Percentiles rank a stretch among this genome's conserved stretches.
These are phyloP conservation scores for Pygocentrus nattereri DNA, from an alignment of 2,797 vertebrate genomes.

Conservation along the genomic window DNA sequence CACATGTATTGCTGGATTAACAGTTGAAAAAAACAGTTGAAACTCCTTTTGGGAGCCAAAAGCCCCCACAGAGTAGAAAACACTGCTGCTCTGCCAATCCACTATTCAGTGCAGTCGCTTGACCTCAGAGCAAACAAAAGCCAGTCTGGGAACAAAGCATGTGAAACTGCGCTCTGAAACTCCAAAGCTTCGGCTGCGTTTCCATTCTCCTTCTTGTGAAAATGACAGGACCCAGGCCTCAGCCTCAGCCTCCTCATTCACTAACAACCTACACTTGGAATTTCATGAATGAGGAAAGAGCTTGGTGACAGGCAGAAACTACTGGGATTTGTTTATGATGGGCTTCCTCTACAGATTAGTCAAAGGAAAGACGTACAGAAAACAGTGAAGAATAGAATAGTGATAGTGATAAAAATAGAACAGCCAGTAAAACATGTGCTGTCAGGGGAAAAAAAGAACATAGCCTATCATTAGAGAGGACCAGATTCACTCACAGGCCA, in stretches of 20 bases:
- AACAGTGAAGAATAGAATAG: background rate
- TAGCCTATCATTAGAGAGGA: background rate
- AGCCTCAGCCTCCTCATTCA: constrained; percentile 13
- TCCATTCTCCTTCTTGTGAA: constrained; percentile 41
- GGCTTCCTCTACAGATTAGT: constrained; percentile 16
- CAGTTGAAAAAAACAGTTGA: constrained; percentile 3
- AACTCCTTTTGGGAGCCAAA: constrained; percentile 2
- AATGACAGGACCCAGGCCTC: constrained; percentile 35
- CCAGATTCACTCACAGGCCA: too few species aligned
- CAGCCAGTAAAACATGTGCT: background rate
- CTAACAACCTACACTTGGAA: constrained; percentile 10
- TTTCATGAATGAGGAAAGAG: constrained; percentile 32
- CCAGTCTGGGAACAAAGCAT: constrained; percentile 46
- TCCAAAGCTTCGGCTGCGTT: constrained; percentile 32
- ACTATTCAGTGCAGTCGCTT: constrained; percentile 44
- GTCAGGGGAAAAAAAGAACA: background rate
- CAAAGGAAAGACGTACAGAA: background rate
- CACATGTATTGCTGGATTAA: constrained; percentile 31
- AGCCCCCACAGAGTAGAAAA: constrained; percentile 25
- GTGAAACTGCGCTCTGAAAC: constrained; percentile 33
- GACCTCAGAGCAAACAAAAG: constrained; percentile 54
- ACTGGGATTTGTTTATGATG: background rate
- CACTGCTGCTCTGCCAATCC: constrained; percentile 30
- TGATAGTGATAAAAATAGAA: background rate
- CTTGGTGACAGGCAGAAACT: background rate